Evolutionary conservation across 2,888 invertebrate species (phyloP), one percentile per base, ranked within the genome.

Genomic region (Bembecia ichneumoniformis): DNA sequence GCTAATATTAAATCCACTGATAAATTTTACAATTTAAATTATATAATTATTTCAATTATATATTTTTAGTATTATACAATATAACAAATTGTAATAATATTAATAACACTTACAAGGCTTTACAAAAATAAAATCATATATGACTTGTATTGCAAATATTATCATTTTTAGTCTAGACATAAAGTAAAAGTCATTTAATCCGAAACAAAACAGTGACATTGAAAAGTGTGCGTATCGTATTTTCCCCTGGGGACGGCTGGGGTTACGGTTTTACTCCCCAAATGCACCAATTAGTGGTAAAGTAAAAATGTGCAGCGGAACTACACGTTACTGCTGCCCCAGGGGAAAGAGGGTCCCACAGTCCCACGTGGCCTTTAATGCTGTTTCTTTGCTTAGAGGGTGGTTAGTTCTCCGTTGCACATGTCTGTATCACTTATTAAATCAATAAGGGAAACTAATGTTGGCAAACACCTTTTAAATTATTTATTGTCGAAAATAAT

Each of bases 211-310:
- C 77, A 78, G 58, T 82, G 82, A 80, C 81, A 80, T 78, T 78
- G 81, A 80, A 80, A 73, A 74, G 74, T 63, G 57, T 71, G 69
- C 71, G 71, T 70, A 68, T 62, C 59, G 59, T 56, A 63, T 60
- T 57, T 60, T 76, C 84, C 72, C 78, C 52, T 36, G 80, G 64
- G 82, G 73, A 61, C 46, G 48, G 49, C 59, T 66, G 70, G 78
- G 81, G 81, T 72, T 71, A 72, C 71, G 64, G 60, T 61, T 66
- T 60, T 63, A 67, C 73, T 76, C 77, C 73, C 77, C 56, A 76
- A 81, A 78, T 78, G 82, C 78, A 76, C 83, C 84, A 84, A 87
- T 86, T 87, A 86, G 84, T 77, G 83, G 86, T 71, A 73, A 82
- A 83, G 77, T 82, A 86, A 83, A 80, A 83, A 80, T 82, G 77